A percentile compares a stretch with the other conserved stretches of the same genome.
Conservation (phyloP, 2,113 vertebrate species). For the Columba livia region DNA sequence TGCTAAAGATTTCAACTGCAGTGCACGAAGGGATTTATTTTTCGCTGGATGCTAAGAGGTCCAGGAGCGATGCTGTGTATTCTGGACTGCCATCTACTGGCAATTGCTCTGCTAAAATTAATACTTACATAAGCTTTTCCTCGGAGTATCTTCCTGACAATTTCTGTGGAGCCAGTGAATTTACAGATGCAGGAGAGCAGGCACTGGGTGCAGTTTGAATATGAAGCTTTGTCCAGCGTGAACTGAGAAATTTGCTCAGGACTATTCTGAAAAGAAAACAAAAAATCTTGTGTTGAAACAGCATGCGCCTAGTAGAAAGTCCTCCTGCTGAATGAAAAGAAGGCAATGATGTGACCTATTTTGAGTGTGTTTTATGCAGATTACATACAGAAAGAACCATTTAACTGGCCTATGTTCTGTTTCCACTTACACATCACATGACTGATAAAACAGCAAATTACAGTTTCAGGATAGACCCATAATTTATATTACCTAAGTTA, state of each 20-base stretch:
- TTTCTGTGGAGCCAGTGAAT: neutral
- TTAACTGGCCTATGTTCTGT: neutral
- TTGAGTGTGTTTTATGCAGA: neutral
- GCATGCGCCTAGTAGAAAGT: neutral
- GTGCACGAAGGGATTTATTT: neutral
- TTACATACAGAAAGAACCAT: neutral
- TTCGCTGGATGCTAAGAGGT: neutral
- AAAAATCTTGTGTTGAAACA: neutral
- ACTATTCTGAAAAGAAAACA: neutral
- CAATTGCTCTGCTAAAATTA: neutral
- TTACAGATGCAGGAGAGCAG: neutral
- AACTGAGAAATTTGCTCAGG: neutral
- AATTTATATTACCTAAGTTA: neutral
- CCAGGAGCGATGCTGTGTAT: neutral
- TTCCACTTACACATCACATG: neutral
- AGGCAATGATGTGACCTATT: neutral
- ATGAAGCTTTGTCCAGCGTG: neutral
- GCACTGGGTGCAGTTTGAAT: neutral
- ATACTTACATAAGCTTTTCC: conserved; percentile 25
- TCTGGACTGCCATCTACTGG: conserved; percentile 65
- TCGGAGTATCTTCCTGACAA: neutral
- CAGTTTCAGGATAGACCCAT: neutral
- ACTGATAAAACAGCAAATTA: neutral
- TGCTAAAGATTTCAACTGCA: neutral
- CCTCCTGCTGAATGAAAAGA: neutral